Evolutionary conservation across 2,113 vertebrate genomes (phyloP), one percentile per base, ranked within the genome.

Genomic region (Albula glossodonta): DNA sequence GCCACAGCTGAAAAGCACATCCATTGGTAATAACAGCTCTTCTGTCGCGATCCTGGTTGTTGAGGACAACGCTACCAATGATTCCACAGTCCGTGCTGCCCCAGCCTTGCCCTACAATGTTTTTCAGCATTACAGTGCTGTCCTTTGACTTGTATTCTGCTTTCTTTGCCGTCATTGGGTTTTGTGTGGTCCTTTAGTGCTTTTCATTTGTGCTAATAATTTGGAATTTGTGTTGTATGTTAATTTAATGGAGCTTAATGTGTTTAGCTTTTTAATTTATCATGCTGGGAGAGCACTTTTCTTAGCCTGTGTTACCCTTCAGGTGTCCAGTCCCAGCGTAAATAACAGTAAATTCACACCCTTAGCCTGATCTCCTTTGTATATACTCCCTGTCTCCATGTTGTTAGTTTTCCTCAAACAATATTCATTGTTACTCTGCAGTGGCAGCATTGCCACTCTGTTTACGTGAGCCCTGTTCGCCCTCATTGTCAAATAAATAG

Each of bases 401-500:
- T 41, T 60, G 31, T 49, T 53, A 9, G 74, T 57, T 74, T n/a
- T 22, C 70, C 70, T n/a, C 5, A 74, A 74, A 10, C n/a, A 31
- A 10, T 74, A n/a, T 31, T 25, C 31, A 74, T 74, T 22, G 25
- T 74, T 74, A 10, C 17, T n/a, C 63, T 70, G 19, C 63, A 70
- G 13, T 17, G 70, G 5, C 70, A 70, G 63, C n/a, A n/a, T 9
- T 74, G 9, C 8, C 70, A 7, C 11, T 51, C 83, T 85, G 84
- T 80, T 74, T 74, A 60, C 15, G 22, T 52, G 84, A 79, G 51
- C 22, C 22, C 48, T 49, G 49, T 8, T 6, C 77, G 19, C 15
- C 53, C 84, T 25, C 84, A 60, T 41, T 66, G 56, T 57, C 74
- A 49, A 57, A 80, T 60, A 22, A 56, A 80, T 77, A 77, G 77